Percentiles rank a stretch among this genome's conserved stretches.
Evolutionary conservation across 2,113 vertebrate genomes (phyloP).

Genomic region (Aleadryas rufinucha): DNA sequence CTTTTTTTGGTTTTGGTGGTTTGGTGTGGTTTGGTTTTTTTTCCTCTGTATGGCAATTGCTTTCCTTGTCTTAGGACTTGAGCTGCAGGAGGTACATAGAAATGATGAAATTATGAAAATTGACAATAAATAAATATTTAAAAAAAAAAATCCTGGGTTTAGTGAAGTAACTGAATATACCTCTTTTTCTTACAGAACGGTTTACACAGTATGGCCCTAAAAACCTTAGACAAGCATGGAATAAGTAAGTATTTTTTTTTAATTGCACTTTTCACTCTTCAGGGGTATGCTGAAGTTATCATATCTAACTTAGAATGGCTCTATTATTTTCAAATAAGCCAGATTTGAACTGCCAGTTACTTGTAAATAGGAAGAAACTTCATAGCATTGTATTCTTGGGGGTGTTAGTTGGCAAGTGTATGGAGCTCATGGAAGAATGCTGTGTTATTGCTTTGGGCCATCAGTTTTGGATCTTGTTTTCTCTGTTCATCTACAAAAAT

Average conservation of each 20-base stretch:
- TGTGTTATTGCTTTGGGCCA: neutral
- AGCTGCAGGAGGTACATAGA: neutral
- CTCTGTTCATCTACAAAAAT: neutral
- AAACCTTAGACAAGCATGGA: conserved; percentile 96
- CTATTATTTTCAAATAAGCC: neutral
- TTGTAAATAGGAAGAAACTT: neutral
- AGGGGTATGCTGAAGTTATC: neutral
- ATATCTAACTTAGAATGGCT: neutral
- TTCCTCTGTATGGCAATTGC: neutral
- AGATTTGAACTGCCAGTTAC: neutral
- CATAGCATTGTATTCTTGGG: neutral
- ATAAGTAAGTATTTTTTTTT: conserved; percentile 85
- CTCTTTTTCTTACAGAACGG: conserved; percentile 77
- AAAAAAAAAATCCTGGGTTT: neutral
- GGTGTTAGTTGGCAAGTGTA: neutral
- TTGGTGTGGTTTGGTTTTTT: neutral
- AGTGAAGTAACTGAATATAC: neutral
- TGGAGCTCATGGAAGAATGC: neutral
- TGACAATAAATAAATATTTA: neutral
- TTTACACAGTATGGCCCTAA: conserved; percentile 92
- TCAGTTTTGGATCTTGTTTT: neutral
- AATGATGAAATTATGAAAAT: neutral
- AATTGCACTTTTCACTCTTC: neutral
- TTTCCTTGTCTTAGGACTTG: neutral
- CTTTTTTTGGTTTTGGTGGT: neutral